These are phyloP conservation scores for Pissodes strobi DNA, from an alignment of 1,140 invertebrate species.

Conservation along the genomic window DNA sequence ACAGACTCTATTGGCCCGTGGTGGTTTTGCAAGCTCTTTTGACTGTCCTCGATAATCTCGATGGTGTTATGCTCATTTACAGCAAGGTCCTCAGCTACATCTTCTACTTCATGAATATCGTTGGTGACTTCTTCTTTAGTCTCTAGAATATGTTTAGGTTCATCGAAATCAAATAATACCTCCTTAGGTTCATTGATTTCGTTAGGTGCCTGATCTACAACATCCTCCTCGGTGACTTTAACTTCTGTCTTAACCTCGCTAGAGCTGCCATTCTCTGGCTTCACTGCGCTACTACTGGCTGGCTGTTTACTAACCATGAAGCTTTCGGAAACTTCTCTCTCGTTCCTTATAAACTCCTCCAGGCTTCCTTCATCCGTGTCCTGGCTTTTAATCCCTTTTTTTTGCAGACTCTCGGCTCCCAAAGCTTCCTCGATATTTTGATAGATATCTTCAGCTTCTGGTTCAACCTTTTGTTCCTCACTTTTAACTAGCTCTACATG, in stretches of 20 bases:
- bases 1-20: neutral
- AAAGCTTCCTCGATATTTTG: conserved; percentile 37
- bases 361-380: conserved; percentile 28
- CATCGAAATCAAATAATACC: neutral
- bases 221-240: neutral
- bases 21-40: neutral
- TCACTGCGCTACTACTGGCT: neutral
- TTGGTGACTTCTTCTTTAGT: conserved; percentile 5
- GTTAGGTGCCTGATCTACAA: neutral
- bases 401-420: conserved; percentile 1
- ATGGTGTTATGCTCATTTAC: neutral
- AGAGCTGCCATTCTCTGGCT: no score
- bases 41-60: neutral
- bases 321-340: conserved; percentile 19
- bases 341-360: conserved; percentile 31
- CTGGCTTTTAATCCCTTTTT: neutral
- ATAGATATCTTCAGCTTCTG: conserved; percentile 43
- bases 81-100: neutral
- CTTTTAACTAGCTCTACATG: conserved; percentile 13
- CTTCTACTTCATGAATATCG: neutral
- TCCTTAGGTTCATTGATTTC: neutral
- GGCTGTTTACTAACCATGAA: neutral
- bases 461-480: conserved; percentile 16
- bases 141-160: neutral
- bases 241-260: no score